Evolutionary conservation across 2,888 invertebrate genomes (phyloP).

Genomic region (Patella ulyssiponensis): DNA sequence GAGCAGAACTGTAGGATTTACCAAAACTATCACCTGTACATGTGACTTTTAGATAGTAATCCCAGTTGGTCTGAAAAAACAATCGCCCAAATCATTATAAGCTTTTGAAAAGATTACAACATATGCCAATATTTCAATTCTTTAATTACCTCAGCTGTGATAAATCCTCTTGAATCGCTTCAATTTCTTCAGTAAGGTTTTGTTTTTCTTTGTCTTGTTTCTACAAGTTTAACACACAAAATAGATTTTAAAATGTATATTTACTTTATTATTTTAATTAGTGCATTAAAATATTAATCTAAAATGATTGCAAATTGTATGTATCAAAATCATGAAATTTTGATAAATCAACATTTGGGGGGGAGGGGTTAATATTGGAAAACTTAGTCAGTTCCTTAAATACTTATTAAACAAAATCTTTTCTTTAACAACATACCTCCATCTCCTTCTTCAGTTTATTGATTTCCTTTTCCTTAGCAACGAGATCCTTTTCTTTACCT

Average conservation of each 20-base stretch:
- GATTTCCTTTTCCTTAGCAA: conserved; percentile 21
- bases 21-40: no score
- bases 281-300: no score
- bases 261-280: no score
- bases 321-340: no score
- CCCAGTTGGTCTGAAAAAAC: no score
- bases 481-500: conserved; percentile 22
- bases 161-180: neutral
- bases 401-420: neutral
- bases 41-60: no score
- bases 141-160: neutral
- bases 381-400: neutral
- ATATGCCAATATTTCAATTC: neutral
- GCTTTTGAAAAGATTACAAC: no score
- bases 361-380: neutral
- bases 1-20: no score
- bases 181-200: neutral
- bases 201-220: neutral
- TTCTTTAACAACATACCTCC: neutral
- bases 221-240: neutral
- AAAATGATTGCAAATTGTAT: no score
- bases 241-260: no score
- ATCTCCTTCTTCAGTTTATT: conserved; percentile 22
- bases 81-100: no score
- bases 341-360: neutral